Conservation (phyloP, 64 coral and sea anemone species). For the Stichodactyla mertensii region DNA sequence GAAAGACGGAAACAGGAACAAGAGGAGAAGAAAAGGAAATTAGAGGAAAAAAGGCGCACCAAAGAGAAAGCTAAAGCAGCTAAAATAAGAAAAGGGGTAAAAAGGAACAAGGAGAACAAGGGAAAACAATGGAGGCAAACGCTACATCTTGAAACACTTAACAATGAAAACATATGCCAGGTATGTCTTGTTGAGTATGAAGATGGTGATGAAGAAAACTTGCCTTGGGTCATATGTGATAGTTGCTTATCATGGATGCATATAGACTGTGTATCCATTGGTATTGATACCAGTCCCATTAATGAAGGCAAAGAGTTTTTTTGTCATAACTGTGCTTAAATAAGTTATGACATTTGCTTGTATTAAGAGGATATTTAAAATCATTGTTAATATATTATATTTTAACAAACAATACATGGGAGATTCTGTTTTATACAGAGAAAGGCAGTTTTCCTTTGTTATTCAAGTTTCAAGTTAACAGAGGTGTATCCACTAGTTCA, state of each 20-base stretch:
- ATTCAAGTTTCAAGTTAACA: too few relatives aligned
- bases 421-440: background rate
- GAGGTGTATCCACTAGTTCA: too few relatives aligned
- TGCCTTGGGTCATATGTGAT: conserved; percentile 45
- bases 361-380: background rate
- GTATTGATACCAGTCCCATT: conserved; percentile 31
- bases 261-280: conserved; percentile 35
- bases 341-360: background rate
- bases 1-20: too few relatives aligned
- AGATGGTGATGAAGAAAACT: conserved; percentile 35
- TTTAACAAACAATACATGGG: background rate
- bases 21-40: too few relatives aligned
- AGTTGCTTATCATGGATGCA: conserved; percentile 45
- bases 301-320: conserved; percentile 32
- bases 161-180: conserved; percentile 19
- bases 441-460: too few relatives aligned
- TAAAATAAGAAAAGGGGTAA: conserved; percentile 3
- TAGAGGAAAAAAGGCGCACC: conserved; percentile 18
- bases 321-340: conserved; percentile 27
- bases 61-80: conserved; percentile 14
- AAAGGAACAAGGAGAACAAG: background rate
- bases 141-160: background rate
- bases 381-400: background rate
- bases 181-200: conserved; percentile 30
- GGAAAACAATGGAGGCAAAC: conserved; percentile 15